These are phyloP conservation scores for Rhinolophus sinicus DNA, from an alignment of 2,113 vertebrate genomes.

Conservation along the genomic window DNA sequence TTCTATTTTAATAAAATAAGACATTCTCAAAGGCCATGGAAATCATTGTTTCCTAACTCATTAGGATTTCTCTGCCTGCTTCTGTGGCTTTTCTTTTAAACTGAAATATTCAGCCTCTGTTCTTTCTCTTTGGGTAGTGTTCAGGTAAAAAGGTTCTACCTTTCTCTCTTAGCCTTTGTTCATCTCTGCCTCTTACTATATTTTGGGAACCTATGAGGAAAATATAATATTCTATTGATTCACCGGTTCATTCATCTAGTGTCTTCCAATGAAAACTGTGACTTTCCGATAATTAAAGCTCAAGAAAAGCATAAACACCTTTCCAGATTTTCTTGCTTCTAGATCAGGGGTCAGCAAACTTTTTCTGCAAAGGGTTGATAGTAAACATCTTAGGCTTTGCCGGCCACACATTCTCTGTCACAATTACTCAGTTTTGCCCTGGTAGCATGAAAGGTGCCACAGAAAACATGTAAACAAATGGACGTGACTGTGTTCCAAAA, in stretches of 20 bases:
- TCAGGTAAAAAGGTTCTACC: neutral
- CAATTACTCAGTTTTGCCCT: neutral
- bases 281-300: neutral
- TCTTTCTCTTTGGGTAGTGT: neutral
- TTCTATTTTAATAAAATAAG: constrained; percentile 8
- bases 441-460: neutral
- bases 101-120: neutral
- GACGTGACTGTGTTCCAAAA: neutral
- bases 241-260: neutral
- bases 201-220: neutral
- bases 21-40: neutral
- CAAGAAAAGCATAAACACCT: neutral
- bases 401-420: neutral
- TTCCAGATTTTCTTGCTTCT: neutral
- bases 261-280: neutral
- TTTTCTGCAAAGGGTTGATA: neutral
- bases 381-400: constrained; percentile 25
- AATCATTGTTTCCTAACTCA: neutral
- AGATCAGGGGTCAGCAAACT: neutral
- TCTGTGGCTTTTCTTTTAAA: constrained; percentile 41
- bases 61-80: neutral
- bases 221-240: neutral
- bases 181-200: neutral
- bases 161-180: neutral
- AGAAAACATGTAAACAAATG: neutral